Evolutionary conservation across 2,888 invertebrate genomes (phyloP).

Genomic region (Pristionchus arcanus): DNA sequence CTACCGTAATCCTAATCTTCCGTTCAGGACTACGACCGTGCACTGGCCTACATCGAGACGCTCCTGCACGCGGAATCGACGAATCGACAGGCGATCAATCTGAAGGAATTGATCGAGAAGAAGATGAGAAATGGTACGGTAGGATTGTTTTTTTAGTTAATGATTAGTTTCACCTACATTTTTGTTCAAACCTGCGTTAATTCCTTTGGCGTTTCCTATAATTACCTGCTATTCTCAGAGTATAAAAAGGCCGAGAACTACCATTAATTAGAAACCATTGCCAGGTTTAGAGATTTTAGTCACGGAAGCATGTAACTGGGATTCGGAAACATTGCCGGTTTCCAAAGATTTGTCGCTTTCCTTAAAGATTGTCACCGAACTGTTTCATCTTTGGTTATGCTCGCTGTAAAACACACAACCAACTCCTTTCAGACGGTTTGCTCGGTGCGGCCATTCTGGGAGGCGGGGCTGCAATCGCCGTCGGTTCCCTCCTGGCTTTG

Average conservation of each 20-base stretch:
- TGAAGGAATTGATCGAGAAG: slow-evolving; percentile 90
- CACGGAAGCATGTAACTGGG: too few species aligned
- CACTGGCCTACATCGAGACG: slow-evolving; percentile 88
- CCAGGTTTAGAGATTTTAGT: too few species aligned
- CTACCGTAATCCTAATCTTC: slow-evolving; percentile 37
- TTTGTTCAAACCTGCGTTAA: too few species aligned
- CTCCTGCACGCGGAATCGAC: slow-evolving; percentile 89
- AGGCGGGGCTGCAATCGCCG: slow-evolving; percentile 73
- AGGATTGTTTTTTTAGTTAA: background rate
- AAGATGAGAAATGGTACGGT: slow-evolving; percentile 88
- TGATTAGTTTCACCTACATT: background rate
- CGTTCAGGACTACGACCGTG: slow-evolving; percentile 88
- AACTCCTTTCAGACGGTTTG: slow-evolving; percentile 70
- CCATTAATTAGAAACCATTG: too few species aligned
- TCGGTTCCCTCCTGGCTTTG: slow-evolving; percentile 70
- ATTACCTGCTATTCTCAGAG: too few species aligned
- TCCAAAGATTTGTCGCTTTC: too few species aligned
- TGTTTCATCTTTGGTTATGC: too few species aligned
- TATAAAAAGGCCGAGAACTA: too few species aligned
- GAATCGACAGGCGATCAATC: slow-evolving; percentile 90
- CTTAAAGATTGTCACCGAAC: too few species aligned
- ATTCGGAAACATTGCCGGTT: too few species aligned
- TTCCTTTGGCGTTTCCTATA: too few species aligned
- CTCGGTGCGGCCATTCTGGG: slow-evolving; percentile 76
- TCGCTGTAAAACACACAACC: too few species aligned